Conservation (phyloP, 2,797 vertebrate species). For the Lateolabrax maculatus region DNA sequence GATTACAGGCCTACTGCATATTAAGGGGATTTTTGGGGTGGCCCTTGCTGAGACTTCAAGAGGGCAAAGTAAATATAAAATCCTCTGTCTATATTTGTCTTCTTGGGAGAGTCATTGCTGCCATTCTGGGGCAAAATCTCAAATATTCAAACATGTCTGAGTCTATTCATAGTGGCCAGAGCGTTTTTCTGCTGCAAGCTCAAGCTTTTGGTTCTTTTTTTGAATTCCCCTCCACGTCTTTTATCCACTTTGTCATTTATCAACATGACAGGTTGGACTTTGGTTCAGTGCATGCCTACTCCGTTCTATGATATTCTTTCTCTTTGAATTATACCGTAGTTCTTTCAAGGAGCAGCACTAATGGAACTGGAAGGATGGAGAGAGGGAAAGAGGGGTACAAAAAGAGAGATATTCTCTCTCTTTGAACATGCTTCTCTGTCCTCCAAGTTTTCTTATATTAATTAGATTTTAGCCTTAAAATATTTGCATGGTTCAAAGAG, state of each 20-base stretch:
- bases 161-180: constrained; percentile 39
- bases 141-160: constrained; percentile 51
- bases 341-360: constrained; percentile 36
- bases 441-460: background rate
- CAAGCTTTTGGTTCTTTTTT: constrained; percentile 12
- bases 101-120: constrained; percentile 27
- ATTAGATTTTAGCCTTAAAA: constrained; percentile 36
- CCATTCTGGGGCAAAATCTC: constrained; percentile 44
- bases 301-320: constrained; percentile 52
- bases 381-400: background rate
- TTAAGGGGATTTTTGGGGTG: background rate
- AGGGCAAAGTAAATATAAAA: constrained; percentile 16
- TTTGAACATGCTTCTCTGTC: constrained; percentile 7
- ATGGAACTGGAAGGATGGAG: background rate
- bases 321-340: constrained; percentile 46
- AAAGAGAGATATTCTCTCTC: background rate
- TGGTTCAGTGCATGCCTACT: constrained; percentile 45
- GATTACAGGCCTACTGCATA: background rate
- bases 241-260: constrained; percentile 52
- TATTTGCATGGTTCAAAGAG: constrained; percentile 41
- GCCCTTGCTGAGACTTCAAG: background rate
- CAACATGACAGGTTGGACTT: constrained; percentile 61
- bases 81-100: constrained; percentile 25
- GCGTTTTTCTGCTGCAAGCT: constrained; percentile 39
- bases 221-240: constrained; percentile 36